Conservation (phyloP, 2,888 invertebrate genomes). For the Epinotia ramella region DNA sequence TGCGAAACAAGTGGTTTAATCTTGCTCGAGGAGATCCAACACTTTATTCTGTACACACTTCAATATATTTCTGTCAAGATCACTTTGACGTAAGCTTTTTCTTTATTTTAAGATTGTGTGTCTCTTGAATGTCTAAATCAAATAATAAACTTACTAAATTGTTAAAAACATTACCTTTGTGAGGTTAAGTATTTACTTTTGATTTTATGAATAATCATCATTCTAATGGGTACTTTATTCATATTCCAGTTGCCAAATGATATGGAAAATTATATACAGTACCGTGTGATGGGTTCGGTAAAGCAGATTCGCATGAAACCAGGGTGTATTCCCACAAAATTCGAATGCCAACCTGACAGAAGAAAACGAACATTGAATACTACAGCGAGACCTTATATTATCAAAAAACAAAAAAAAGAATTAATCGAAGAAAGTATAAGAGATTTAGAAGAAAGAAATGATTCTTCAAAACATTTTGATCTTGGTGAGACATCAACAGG, state of each 20-base stretch:
- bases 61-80: neutral
- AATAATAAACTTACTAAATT: neutral
- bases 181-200: neutral
- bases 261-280: slow-evolving; percentile 12
- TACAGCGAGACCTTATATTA: slow-evolving; percentile 40
- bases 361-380: slow-evolving; percentile 42
- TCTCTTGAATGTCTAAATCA: neutral
- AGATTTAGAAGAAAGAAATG: neutral
- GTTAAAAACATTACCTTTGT: neutral
- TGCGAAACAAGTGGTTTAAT: neutral
- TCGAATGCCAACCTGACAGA: slow-evolving; percentile 49
- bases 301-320: slow-evolving; percentile 10
- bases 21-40: neutral
- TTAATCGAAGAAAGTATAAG: neutral
- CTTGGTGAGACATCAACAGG: neutral
- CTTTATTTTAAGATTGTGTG: neutral
- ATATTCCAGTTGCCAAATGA: slow-evolving; percentile 16
- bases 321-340: slow-evolving; percentile 49
- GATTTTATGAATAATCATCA: neutral
- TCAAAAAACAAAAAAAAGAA: slow-evolving; percentile 43
- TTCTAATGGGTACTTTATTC: neutral
- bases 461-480: neutral
- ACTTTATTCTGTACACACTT: no score
- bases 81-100: slow-evolving; percentile 3
- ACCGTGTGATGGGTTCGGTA: slow-evolving; percentile 2